phyloP scores from a whole-genome alignment of 2,797 vertebrate species.

The Anguilla obscura region DNA sequence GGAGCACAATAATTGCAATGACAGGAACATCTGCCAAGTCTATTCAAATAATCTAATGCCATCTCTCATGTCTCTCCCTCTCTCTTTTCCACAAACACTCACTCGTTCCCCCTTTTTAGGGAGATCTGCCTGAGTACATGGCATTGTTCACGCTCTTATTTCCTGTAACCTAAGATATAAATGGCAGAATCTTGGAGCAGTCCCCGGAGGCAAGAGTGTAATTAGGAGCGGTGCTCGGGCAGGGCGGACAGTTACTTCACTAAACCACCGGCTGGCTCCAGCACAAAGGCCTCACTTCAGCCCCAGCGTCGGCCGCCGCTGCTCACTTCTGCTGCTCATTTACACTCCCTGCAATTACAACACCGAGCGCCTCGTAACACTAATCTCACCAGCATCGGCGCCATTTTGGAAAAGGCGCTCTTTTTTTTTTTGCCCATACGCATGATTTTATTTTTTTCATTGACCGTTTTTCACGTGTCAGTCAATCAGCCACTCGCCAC shows the following conservation, averaged over 20 bases:
- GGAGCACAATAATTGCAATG: background rate
- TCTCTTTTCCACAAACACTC: background rate
- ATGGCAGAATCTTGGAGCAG: background rate
- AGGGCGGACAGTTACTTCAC: background rate
- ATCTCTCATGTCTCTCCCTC: background rate
- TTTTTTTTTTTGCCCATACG: too few species aligned
- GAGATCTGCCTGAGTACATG: background rate
- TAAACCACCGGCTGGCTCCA: too few species aligned
- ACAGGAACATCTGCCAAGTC: background rate
- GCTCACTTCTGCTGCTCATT: background rate
- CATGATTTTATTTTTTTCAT: too few species aligned
- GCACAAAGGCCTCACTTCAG: background rate
- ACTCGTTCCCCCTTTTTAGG: background rate
- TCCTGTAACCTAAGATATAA: slow-evolving; percentile 21
- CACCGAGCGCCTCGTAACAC: background rate
- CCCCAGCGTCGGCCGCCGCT: background rate
- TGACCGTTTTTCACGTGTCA: too few species aligned
- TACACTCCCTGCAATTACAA: background rate
- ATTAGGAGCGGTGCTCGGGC: background rate
- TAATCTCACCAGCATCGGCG: too few species aligned
- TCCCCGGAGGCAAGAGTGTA: background rate
- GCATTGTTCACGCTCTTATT: background rate
- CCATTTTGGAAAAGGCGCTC: too few species aligned
- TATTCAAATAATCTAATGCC: background rate
- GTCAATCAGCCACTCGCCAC: background rate